Evolutionary conservation across 2,113 vertebrate genomes (phyloP).

Genomic region (Ailurus styani): DNA sequence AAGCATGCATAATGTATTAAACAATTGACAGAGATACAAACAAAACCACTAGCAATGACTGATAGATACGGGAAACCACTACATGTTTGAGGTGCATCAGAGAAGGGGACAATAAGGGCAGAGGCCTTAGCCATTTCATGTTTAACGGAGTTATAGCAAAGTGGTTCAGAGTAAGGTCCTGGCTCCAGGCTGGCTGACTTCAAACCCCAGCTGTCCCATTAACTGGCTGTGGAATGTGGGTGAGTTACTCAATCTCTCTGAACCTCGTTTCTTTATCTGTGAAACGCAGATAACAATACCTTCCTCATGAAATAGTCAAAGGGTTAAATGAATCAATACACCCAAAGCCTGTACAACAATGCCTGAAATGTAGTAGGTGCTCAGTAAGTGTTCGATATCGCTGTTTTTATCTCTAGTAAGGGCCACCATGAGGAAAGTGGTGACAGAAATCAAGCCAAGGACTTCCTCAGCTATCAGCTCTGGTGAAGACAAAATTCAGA

Average conservation of each 20-base stretch:
- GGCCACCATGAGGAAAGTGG: neutral
- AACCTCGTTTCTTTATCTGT: neutral
- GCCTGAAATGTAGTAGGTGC: neutral
- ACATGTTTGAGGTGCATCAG: neutral
- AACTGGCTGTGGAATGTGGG: neutral
- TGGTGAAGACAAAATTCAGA: neutral
- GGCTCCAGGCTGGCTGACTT: neutral
- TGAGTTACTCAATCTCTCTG: neutral
- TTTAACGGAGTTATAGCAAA: neutral
- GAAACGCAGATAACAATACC: neutral
- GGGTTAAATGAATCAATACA: neutral
- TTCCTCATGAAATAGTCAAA: neutral
- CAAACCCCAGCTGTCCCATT: neutral
- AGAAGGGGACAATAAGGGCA: neutral
- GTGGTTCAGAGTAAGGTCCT: neutral
- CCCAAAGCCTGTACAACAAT: neutral
- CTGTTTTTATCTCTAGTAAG: neutral
- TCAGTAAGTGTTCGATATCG: neutral
- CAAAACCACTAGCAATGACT: slow-evolving; percentile 21
- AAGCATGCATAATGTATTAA: slow-evolving; percentile 18
- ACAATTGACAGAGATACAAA: neutral
- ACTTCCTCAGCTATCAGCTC: neutral
- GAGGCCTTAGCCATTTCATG: neutral
- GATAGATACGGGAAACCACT: neutral
- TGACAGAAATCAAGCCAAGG: neutral